Conservation (phyloP, 2,888 invertebrate genomes). For the Ischnura elegans region DNA sequence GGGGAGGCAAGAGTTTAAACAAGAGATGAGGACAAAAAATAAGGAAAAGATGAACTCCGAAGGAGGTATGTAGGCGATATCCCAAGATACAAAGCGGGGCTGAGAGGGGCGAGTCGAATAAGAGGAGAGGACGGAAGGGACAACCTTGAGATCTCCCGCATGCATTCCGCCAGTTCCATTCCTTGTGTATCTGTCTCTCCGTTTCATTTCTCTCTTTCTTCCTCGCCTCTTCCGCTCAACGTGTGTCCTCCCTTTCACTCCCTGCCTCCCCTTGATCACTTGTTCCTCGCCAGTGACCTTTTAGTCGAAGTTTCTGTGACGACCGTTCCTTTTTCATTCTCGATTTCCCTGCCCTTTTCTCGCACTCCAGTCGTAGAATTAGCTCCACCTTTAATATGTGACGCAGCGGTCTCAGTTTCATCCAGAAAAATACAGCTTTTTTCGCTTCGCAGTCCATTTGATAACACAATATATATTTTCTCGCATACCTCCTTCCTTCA, state of each 20-base stretch:
- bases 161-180: slow-evolving; percentile 46
- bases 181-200: neutral
- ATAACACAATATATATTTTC: neutral
- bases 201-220: neutral
- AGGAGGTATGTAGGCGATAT: neutral
- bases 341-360: neutral
- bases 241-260: neutral
- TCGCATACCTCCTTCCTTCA: neutral
- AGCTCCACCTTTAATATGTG: neutral
- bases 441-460: neutral
- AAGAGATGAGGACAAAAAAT: neutral
- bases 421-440: neutral
- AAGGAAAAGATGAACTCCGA: neutral
- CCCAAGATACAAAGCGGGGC: too few relatives aligned
- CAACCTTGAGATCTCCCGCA: slow-evolving; percentile 66
- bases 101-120: too few relatives aligned
- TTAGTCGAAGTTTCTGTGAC: neutral
- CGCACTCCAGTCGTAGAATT: neutral
- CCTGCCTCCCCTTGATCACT: neutral
- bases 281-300: neutral
- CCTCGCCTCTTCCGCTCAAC: neutral
- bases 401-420: neutral
- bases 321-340: neutral
- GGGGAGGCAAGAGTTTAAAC: neutral
- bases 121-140: neutral